Evolutionary conservation across 2,113 vertebrate genomes (phyloP).

Genomic region (Todiramphus chloris): DNA sequence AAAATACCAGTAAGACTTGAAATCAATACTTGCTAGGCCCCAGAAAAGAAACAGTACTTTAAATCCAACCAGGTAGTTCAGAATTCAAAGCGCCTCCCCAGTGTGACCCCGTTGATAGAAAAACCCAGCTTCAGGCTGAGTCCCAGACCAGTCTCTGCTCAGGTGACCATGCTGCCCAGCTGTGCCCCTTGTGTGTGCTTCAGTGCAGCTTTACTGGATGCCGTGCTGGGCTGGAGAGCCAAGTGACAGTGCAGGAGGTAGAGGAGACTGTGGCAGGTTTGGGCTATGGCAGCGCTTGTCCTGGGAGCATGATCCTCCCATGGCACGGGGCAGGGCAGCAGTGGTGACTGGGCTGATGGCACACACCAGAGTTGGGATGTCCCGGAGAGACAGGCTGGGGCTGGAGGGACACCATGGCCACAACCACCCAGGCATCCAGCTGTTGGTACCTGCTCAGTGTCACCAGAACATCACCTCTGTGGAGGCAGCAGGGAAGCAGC

Average conservation of each 20-base stretch:
- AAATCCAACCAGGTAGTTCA: not conserved
- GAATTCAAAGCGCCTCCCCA: not conserved
- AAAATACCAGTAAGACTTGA: not conserved
- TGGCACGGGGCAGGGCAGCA: not conserved
- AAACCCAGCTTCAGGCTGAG: not conserved
- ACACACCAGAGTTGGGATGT: not conserved
- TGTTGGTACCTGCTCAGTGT: not conserved
- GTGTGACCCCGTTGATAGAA: too few relatives aligned
- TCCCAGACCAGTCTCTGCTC: not conserved
- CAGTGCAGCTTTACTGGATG: not conserved
- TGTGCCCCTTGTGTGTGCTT: not conserved
- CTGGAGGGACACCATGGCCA: not conserved
- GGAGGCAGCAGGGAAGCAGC: not conserved
- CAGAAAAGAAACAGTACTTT: not conserved
- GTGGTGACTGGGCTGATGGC: not conserved
- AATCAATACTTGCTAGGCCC: not conserved
- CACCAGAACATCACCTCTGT: fast-evolving
- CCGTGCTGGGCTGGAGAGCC: fast-evolving
- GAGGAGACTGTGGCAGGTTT: not conserved
- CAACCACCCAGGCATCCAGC: not conserved
- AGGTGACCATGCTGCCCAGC: not conserved
- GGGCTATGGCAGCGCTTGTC: not conserved
- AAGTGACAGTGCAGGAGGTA: not conserved
- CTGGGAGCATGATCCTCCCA: too few relatives aligned
- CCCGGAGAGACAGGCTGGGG: too few relatives aligned